Base-by-base conservation (phyloP, 2,113 vertebrate genomes). In the Micronycteris hirsuta region DNA sequence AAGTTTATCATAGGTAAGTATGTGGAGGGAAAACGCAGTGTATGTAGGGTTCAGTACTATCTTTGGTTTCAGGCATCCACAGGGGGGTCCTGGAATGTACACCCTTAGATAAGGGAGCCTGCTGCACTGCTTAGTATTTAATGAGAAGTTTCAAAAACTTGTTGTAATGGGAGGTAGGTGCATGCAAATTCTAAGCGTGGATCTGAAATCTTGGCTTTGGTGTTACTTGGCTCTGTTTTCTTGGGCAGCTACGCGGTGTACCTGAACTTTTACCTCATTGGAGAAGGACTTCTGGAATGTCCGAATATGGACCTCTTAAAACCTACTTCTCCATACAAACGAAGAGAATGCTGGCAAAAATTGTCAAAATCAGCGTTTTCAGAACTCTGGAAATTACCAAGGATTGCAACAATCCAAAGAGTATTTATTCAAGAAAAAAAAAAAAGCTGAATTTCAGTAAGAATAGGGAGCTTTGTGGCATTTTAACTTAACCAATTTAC, bases 371-470 rank as follows among this genome's bases (percentile, higher is more conserved):
- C 24, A 80, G 74, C 31, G 52, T 77, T 77, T 52, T 77, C 31
- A 77, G 45, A 77, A 54, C 81, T 68, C 78, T 83, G n/a, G 68
- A 77, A 74, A 84, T 93, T 85, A 89, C 82, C 47, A 86, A 97
- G 63, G 28, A 80, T 45, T 43, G 7, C 76, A 84, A 41, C 31
- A n/a, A 56, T 83, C 15, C n/a, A 38, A 58, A 33, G 43, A 93
- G 61, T 76, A 5, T 84, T 61, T 84, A 36, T 28, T 77, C 8
- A 33, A 47, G 49, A 78, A 91, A 80, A 91, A 84, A 2, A 54
- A 84, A 86, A 84, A 3, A 61, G 41, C 41, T 17, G 15, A 80
- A 58, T 87, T 56, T 89, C 41, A 38, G 22, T 13, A 78, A 77
- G 80, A 86, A 73, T 11, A 36, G 31, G 17, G 73, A 77, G 13